Evolutionary conservation across 2,113 vertebrate species (phyloP).

Genomic region (Spilogale gracilis): DNA sequence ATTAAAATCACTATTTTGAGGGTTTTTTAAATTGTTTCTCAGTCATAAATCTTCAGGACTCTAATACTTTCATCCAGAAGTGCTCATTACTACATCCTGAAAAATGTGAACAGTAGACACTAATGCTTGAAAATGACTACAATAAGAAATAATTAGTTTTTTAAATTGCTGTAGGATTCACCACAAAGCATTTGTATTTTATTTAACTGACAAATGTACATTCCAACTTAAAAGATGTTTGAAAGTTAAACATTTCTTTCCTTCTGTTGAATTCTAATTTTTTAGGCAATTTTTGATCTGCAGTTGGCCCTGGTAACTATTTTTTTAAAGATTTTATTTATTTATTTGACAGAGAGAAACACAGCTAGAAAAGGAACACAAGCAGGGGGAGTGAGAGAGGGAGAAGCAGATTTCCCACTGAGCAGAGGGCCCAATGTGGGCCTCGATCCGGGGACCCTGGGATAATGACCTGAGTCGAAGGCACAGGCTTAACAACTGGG

Average conservation of each 20-base stretch:
- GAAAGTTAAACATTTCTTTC: slow-evolving; percentile 19
- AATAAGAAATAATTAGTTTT: not conserved
- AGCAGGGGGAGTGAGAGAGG: no score
- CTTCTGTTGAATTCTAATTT: not conserved
- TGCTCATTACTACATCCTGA: not conserved
- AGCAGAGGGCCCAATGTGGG: no score
- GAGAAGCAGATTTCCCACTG: no score
- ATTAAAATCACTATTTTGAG: slow-evolving; percentile 6
- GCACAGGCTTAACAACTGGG: no score
- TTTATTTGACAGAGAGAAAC: no score
- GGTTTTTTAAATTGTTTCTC: not conserved
- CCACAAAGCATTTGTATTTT: not conserved
- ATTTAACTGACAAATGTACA: not conserved
- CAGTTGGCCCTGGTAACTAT: not conserved
- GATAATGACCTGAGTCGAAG: no score
- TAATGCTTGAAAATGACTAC: not conserved
- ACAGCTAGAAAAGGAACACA: no score
- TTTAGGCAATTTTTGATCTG: not conserved
- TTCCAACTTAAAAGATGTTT: slow-evolving; percentile 24
- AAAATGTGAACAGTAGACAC: not conserved
- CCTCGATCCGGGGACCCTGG: no score
- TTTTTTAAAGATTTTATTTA: no score
- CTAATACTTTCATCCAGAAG: not conserved
- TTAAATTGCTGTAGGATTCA: not conserved
- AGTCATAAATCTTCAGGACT: not conserved